Evolutionary conservation across 2,888 invertebrate genomes (phyloP), one percentile per base, ranked within the genome.

Genomic region (Drosophila sordidula): DNA sequence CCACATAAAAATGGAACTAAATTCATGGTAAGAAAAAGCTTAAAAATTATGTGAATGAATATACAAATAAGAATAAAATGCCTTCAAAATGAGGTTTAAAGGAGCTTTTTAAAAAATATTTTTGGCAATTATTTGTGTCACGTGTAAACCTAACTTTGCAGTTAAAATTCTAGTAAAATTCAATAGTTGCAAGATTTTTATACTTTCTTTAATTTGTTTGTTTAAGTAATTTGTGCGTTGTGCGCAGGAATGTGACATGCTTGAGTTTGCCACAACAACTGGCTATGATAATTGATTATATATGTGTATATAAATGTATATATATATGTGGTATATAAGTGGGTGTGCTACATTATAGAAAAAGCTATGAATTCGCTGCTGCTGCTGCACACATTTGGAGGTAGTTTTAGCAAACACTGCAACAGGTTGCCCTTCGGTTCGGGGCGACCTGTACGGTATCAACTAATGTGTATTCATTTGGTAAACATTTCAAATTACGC

Each of bases 401-500:
- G 83, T 83, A 83, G 83, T 83, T 74, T 55, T 77, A 80, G 70
- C 80, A 46, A 42, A 42, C 44, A 52, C 76, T 71, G 71, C 12
- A 45, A 52, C 67, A 67, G 57, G 49, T 49, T 16, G 6, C 29
- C n/a, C 25, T 12, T 44, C 34, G 36, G 47, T 11, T 11, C 29
- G 16, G 12, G 45, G 38, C 26, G 42, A 18, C n/a, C 56, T 47
- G 42, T 18, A 44, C 77, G 56, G 73, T 32, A 42, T 11, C 29
- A 72, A 69, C 85, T 78, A 71, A 86, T 80, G 78, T 86, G 72
- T 80, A 74, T 77, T 86, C 75, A 80, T 88, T 83, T 83, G 83
- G 83, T 88, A 83, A 88, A 88, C 77, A 83, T 83, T 83, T 80
- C 89, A 88, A 78, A 64, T 80, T 78, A 88, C 62, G 89, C 89